Evolutionary conservation across 2,113 vertebrate species (phyloP).

Genomic region (Larimichthys crocea): DNA sequence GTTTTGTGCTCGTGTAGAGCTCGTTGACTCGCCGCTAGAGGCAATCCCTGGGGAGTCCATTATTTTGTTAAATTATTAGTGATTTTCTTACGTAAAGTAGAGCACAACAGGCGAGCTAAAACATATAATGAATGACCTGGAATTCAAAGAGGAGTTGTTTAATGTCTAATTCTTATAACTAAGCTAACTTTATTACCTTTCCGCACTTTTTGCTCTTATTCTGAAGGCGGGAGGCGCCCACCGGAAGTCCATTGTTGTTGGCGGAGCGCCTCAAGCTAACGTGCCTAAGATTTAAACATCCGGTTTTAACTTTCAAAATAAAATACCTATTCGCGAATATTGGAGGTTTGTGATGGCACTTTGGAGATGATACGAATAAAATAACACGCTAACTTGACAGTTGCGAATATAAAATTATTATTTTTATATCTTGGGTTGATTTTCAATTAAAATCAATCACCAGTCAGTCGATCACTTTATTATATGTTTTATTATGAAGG

Average conservation of each 20-base stretch:
- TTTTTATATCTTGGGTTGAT: not conserved
- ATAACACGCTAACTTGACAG: not conserved
- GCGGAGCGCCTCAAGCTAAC: not conserved
- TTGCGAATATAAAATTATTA: rapidly evolving
- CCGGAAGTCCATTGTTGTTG: not conserved
- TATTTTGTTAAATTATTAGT: too few relatives aligned
- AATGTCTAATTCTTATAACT: too few relatives aligned
- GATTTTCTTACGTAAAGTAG: too few relatives aligned
- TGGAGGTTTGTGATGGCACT: too few relatives aligned
- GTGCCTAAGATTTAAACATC: not conserved
- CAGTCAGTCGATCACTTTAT: not conserved
- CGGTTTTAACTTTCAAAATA: not conserved
- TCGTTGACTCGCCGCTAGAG: too few relatives aligned
- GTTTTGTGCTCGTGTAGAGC: too few relatives aligned
- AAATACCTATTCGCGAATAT: not conserved
- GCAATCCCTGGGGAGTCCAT: too few relatives aligned
- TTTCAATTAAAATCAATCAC: not conserved
- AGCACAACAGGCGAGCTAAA: too few relatives aligned
- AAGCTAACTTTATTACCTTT: too few relatives aligned
- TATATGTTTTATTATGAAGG: not conserved
- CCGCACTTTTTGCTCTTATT: not conserved
- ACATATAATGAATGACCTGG: too few relatives aligned
- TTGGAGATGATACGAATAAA: not conserved
- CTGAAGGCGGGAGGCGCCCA: not conserved
- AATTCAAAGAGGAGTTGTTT: too few relatives aligned